Conservation (phyloP, 2,113 vertebrate genomes). For the Bolborhynchus lineola region DNA sequence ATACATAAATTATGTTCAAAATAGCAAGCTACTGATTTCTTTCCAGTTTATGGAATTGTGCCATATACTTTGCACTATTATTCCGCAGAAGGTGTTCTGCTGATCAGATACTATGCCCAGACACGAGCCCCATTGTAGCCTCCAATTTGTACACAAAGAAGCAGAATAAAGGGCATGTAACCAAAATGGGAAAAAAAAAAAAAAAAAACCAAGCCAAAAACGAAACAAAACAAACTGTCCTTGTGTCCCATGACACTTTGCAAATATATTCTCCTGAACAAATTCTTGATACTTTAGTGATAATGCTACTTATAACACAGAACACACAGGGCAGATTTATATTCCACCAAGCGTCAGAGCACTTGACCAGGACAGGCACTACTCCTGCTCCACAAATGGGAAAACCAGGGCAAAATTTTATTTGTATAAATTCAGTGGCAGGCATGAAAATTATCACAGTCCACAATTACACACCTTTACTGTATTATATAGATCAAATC, state of each 20-base stretch:
- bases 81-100: not conserved
- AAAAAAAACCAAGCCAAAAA: not conserved
- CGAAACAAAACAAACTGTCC: not conserved
- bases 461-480: not conserved
- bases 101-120: not conserved
- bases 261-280: not conserved
- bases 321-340: not conserved
- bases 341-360: not conserved
- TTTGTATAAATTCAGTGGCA: not conserved
- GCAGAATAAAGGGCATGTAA: not conserved
- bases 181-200: not conserved
- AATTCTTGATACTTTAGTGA: rapidly evolving
- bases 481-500: not conserved
- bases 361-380: not conserved
- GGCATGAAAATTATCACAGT: not conserved
- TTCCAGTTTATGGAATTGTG: not conserved
- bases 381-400: not conserved
- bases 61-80: not conserved
- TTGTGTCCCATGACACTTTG: not conserved
- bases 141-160: not conserved
- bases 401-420: not conserved
- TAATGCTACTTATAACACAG: not conserved
- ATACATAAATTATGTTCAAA: not conserved
- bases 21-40: not conserved
- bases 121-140: rapidly evolving